Evolutionary conservation across 35 echinoderm and acorn worm genomes (phyloP).

Genomic region (Anneissia japonica): DNA sequence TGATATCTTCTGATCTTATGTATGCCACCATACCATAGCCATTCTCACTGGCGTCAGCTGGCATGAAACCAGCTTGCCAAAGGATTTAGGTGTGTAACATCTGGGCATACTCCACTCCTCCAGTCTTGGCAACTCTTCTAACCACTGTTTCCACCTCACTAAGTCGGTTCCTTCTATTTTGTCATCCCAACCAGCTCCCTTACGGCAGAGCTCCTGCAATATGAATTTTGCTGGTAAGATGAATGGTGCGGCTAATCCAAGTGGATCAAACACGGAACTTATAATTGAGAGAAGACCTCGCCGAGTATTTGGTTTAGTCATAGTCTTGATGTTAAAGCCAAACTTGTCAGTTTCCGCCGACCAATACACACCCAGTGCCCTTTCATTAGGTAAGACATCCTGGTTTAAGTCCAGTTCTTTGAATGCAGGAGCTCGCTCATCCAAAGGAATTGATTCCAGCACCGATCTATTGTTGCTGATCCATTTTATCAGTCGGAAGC

Average conservation of each 20-base stretch:
- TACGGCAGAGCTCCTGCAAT: neutral
- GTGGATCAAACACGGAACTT: constrained; percentile 22
- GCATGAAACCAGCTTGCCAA: constrained; percentile 16
- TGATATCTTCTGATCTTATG: too few relatives aligned
- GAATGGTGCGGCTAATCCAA: constrained; percentile 24
- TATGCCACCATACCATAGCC: too few relatives aligned
- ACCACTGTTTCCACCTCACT: constrained; percentile 44
- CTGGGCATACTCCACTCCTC: constrained; percentile 27
- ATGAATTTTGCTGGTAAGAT: constrained; percentile 5
- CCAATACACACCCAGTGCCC: constrained; percentile 3
- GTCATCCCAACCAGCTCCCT: constrained; percentile 19
- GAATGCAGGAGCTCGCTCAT: constrained; percentile 36
- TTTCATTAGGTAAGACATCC: neutral
- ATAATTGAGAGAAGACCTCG: constrained; percentile 14
- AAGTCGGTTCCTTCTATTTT: too few relatives aligned
- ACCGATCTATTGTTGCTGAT: constrained; percentile 55
- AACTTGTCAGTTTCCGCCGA: neutral
- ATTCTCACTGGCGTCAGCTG: constrained; percentile 30
- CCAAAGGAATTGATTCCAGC: constrained; percentile 35
- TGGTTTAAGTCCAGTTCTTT: neutral
- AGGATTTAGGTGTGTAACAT: constrained; percentile 31
- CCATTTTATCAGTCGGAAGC: constrained; percentile 63
- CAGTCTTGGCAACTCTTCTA: constrained; percentile 34
- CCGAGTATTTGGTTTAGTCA: neutral
- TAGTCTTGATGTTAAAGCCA: neutral